Conservation (phyloP, 1,140 invertebrate genomes). For the Scaptomyza pallida region DNA sequence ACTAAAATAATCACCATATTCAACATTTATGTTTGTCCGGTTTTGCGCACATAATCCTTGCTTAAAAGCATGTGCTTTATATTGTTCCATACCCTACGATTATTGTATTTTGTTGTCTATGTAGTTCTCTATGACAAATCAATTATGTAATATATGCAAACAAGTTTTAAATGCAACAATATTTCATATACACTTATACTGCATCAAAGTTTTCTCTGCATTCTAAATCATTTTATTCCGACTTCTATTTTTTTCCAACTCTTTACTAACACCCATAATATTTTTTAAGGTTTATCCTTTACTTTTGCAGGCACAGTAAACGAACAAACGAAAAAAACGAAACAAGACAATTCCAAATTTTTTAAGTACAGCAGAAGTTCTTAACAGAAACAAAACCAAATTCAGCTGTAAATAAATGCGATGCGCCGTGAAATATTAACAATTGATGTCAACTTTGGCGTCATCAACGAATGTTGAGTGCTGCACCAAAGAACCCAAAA, state of each 20-base stretch:
- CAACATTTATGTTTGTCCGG: background rate
- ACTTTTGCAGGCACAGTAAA: constrained; percentile 84
- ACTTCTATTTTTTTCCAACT: constrained; percentile 83
- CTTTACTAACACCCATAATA: constrained; percentile 84
- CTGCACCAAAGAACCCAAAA: constrained; percentile 49
- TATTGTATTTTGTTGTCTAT: too few relatives aligned
- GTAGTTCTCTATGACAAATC: background rate
- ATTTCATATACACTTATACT: background rate
- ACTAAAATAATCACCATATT: background rate
- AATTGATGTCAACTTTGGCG: constrained; percentile 66
- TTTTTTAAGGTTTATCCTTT: constrained; percentile 84
- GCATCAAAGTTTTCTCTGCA: constrained; percentile 51
- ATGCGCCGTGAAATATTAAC: constrained; percentile 67
- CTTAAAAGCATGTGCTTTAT: constrained; percentile 30
- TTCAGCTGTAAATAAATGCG: constrained; percentile 79
- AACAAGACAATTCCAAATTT: constrained; percentile 54
- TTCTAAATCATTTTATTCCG: constrained; percentile 78
- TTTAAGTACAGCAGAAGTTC: constrained; percentile 75
- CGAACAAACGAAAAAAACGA: constrained; percentile 45
- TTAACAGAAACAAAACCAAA: constrained; percentile 70
- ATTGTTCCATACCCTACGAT: constrained; percentile 1
- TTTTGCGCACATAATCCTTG: constrained; percentile 13
- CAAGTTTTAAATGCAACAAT: background rate
- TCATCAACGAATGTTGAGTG: constrained; percentile 62
- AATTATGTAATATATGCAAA: background rate